phyloP scores from a whole-genome alignment of 2,888 invertebrate species.

The Drosophila colorata region DNA sequence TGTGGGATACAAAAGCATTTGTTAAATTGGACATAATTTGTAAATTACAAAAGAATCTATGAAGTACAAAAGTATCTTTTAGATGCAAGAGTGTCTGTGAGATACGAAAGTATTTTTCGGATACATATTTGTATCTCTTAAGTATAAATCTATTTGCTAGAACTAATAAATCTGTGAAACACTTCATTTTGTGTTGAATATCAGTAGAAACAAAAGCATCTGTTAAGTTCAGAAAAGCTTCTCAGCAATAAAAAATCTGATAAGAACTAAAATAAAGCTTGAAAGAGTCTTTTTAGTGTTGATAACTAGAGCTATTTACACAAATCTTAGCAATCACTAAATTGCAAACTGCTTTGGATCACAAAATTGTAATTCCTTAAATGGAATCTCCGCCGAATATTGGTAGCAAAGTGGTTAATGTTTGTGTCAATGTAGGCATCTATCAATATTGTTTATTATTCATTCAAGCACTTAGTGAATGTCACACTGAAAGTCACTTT shows the following conservation, averaged over 20 bases:
- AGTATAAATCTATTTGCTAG: too few species aligned
- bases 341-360: too few species aligned
- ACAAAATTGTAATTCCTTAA: neutral
- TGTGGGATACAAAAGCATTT: too few species aligned
- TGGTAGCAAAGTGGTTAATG: conserved; percentile 2
- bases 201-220: neutral
- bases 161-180: too few species aligned
- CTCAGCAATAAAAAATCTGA: neutral
- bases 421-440: conserved; percentile 2
- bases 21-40: too few species aligned
- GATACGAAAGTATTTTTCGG: neutral
- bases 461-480: conserved; percentile 35
- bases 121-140: neutral
- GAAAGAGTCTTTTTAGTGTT: too few species aligned
- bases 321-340: too few species aligned
- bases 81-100: neutral
- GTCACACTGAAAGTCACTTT: conserved; percentile 33
- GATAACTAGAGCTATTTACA: too few species aligned
- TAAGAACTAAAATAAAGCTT: too few species aligned
- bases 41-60: neutral
- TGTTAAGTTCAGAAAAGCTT: too few species aligned
- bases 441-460: conserved; percentile 27
- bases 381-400: neutral
- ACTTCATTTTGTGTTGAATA: too few species aligned
- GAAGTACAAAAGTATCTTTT: too few species aligned